These are phyloP conservation scores for Anniella stebbinsi DNA, from an alignment of 2,797 vertebrate species.

Conservation along the genomic window DNA sequence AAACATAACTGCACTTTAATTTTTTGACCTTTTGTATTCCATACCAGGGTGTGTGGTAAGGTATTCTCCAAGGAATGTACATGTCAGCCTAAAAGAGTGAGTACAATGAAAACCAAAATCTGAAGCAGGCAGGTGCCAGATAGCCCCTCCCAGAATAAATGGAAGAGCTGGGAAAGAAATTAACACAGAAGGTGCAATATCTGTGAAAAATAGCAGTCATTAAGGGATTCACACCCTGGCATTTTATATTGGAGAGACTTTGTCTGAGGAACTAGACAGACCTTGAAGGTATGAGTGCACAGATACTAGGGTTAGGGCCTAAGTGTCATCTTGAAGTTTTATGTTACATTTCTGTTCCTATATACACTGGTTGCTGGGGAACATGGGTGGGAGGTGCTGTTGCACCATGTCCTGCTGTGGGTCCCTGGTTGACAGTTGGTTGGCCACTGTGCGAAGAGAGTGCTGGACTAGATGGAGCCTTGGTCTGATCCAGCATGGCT, in stretches of 20 bases:
- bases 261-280: slow-evolving; percentile 22
- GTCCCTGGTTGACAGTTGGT: no score
- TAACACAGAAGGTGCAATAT: accelerated
- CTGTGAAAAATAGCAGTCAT: slow-evolving; percentile 30
- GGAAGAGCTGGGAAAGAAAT: background rate
- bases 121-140: background rate
- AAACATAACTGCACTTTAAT: accelerated
- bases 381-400: no score
- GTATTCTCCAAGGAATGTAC: background rate
- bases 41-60: accelerated
- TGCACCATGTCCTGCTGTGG: no score
- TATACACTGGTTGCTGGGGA: background rate
- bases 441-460: no score
- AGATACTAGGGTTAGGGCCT: background rate
- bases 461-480: no score
- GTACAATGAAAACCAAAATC: slow-evolving; percentile 30
- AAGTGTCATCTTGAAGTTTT: slow-evolving; percentile 42
- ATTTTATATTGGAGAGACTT: slow-evolving; percentile 43
- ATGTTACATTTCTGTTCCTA: slow-evolving; percentile 13
- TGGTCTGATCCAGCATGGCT: no score
- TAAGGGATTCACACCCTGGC: background rate
- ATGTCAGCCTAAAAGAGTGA: background rate
- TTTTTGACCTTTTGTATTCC: background rate
- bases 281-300: background rate
- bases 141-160: background rate